These are phyloP conservation scores for Epistrophella euchroma DNA, from an alignment of 2,888 invertebrate genomes.

Conservation along the genomic window DNA sequence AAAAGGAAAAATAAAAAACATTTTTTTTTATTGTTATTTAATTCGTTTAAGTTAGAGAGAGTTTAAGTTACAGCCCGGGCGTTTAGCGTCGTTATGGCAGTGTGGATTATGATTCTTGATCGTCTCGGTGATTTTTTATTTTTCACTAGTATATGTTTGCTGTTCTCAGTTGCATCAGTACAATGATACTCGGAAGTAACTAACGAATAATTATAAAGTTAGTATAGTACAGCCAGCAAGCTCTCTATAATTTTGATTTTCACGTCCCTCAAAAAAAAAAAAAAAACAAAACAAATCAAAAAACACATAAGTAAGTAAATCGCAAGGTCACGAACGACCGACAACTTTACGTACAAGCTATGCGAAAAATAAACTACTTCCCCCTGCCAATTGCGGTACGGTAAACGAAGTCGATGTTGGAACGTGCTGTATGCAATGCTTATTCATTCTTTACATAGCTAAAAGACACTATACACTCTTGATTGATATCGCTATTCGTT, in stretches of 20 bases:
- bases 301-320: constrained; percentile 31
- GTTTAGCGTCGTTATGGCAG: constrained; percentile 28
- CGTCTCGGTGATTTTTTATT: constrained; percentile 24
- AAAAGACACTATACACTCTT: background rate
- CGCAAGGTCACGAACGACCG: constrained; percentile 48
- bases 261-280: constrained; percentile 22
- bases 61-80: constrained; percentile 33
- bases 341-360: constrained; percentile 31
- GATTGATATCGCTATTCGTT: constrained; percentile 25
- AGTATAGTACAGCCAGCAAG: constrained; percentile 34
- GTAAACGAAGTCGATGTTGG: background rate
- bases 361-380: constrained; percentile 29
- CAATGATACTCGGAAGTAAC: constrained; percentile 71
- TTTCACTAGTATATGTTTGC: constrained; percentile 14
- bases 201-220: constrained; percentile 48
- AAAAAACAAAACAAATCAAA: constrained; percentile 23
- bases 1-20: constrained; percentile 18
- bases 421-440: constrained; percentile 53
- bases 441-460: constrained; percentile 34
- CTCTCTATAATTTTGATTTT: constrained; percentile 13
- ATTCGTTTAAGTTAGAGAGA: constrained; percentile 30
- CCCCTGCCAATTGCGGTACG: constrained; percentile 36
- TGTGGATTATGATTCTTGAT: constrained; percentile 34
- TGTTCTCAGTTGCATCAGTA: constrained; percentile 54
- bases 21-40: constrained; percentile 28